Evolutionary conservation across 2,113 vertebrate species (phyloP).

Genomic region (Microtus pennsylvanicus): DNA sequence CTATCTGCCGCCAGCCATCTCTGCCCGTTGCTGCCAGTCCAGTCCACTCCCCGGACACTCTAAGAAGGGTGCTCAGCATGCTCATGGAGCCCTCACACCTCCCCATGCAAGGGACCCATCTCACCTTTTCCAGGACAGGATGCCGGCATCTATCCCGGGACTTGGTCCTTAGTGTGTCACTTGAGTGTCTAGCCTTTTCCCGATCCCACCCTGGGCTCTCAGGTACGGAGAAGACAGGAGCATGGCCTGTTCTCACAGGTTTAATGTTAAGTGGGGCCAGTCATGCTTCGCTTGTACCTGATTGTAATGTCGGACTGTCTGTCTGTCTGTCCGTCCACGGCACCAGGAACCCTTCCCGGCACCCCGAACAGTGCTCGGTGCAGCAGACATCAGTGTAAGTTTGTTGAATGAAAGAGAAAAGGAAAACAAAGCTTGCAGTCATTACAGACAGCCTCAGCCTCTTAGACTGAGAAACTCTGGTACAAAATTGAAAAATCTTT

Average conservation of each 20-base stretch:
- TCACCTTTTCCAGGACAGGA: neutral
- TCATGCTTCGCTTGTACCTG: neutral
- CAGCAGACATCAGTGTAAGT: neutral
- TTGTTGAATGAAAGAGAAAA: constrained; percentile 3
- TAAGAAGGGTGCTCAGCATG: neutral
- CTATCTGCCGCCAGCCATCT: neutral
- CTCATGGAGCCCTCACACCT: neutral
- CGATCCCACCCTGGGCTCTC: neutral
- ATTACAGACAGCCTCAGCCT: neutral
- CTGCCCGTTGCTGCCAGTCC: neutral
- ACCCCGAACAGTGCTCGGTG: rapidly evolving
- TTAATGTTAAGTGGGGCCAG: neutral
- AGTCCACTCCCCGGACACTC: neutral
- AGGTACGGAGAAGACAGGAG: neutral
- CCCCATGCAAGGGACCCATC: too few relatives aligned
- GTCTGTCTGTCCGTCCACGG: neutral
- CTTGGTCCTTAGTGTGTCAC: neutral
- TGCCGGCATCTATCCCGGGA: neutral
- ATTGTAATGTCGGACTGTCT: neutral
- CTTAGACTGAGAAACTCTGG: constrained; percentile 20
- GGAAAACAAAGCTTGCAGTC: neutral
- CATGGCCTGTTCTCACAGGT: neutral
- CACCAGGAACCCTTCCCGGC: neutral
- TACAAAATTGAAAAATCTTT: constrained; percentile 46
- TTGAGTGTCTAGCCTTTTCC: neutral